Evolutionary conservation across 2,797 vertebrate species (phyloP), one percentile per base, ranked within the genome.

Genomic region (Sibirionetta formosa): DNA sequence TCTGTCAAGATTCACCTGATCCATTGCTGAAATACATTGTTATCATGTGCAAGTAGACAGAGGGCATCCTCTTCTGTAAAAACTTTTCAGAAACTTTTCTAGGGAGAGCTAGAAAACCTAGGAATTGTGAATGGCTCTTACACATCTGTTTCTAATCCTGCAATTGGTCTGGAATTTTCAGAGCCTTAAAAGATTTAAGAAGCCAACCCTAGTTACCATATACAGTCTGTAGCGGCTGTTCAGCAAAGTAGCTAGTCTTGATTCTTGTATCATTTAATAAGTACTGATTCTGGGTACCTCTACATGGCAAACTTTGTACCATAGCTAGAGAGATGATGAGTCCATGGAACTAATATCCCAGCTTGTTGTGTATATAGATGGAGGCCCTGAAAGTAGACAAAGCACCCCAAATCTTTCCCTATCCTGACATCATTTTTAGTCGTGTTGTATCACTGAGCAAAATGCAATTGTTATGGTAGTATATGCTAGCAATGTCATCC

Each of bases 141-240:
- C 0, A 0, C 24, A 79, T 22, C 9, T 38, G 66, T 84, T 96
- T 68, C n/a, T 35, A 51, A 0, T 22, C 40, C 38, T 35, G 56
- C 12, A 64, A 58, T 48, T 38, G 46, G 1, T 48, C 53, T 86
- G 86, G 8, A 53, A 53, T 51, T 64, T 77, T 73, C 88, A 84
- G 51, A 35, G 10, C 31, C 38, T 20, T 56, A 31, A 73, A 60
- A 27, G 15, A 56, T 65, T 70, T 66, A 16, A 58, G 85, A 66
- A 73, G n/a, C 20, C 46, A 56, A 35, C 24, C n/a, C 11, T 8
- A 13, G 68, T 85, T 72, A 26, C 46, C 36, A 16, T 13, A 35
- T 1, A 50, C 11, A 86, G 57, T 44, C 36, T 69, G 36, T 78
- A 71, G 31, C 33, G 64, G 35, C 50, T 54, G 48, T 14, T 88